Base-by-base conservation (phyloP, 2,113 vertebrate species). In the Thunnus thynnus region DNA sequence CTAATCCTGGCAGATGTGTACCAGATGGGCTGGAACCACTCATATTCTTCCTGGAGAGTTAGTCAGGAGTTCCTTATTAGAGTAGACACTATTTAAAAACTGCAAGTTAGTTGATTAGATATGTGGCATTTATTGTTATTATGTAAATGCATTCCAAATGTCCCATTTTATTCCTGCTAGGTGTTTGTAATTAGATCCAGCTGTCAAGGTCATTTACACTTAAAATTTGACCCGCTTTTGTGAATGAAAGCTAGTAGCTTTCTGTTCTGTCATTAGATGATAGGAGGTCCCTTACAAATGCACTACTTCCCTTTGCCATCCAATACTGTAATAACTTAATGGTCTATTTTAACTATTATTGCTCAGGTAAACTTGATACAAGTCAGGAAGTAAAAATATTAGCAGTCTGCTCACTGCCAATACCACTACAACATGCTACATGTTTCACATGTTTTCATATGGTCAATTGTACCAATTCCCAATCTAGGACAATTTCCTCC, bases 401-500 rank as follows among this genome's bases (percentile, higher is more conserved):
- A 78, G 60, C 14, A 13, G 20, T 56, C 44, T 6, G 4, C 14
- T 72, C 55, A 30, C 80, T 51, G 5, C 36, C 30, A 51, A 22
- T 2, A 4, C 22, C 12, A 41, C 36, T 61, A 80, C 52, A 85
- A 76, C 69, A 60, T 4, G 5, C n/a, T 47, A 75, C 50, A 78
- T 78, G 78, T 83, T 74, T 83, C 22, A 81, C 66, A 27, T 87
- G 78, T 91, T 91, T 91, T 86, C 56, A 58, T 78, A 89, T 10
- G 36, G 57, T 61, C 16, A 56, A 72, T 87, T 58, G 50, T 61
- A 68, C 82, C 32, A 4, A 71, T 76, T 79, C 65, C n/a, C 27
- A 86, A 87, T 88, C 72, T 76, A 52, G 54, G n/a, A 86, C 57
- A 76, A 94, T 89, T 87, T 93, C 91, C 88, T 91, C 67, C 36